Conservation (phyloP, 2,888 invertebrate species). For the Stegana nigrithorax region DNA sequence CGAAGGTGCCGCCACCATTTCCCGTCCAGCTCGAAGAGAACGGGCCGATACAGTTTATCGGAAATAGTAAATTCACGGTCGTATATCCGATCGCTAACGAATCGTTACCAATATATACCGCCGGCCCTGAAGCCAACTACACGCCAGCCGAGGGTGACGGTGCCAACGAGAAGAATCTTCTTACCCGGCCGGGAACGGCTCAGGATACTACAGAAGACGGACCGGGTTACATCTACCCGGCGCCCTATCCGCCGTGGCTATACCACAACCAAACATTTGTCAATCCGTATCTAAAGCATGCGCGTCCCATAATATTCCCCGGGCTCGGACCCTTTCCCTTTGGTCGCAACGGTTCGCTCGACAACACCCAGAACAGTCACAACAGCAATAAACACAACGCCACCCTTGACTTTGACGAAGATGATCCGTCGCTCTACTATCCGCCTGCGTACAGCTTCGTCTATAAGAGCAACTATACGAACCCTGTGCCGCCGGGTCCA, state of each 20-base stretch:
- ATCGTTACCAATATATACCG: constrained; percentile 75
- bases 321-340: constrained; percentile 61
- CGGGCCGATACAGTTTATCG: constrained; percentile 88
- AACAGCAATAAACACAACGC: constrained; percentile 76
- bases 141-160: constrained; percentile 50
- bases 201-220: constrained; percentile 53
- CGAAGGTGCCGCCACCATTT: constrained; percentile 92
- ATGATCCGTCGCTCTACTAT: constrained; percentile 91
- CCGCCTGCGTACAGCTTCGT: constrained; percentile 92
- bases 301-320: constrained; percentile 49
- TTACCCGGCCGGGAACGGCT: constrained; percentile 73
- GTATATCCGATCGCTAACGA: constrained; percentile 74
- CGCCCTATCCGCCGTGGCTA: constrained; percentile 74
- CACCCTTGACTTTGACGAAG: constrained; percentile 85
- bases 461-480: constrained; percentile 82
- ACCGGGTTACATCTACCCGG: constrained; percentile 72
- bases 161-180: constrained; percentile 70
- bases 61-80: constrained; percentile 76
- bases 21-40: constrained; percentile 88
- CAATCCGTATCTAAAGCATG: constrained; percentile 45
- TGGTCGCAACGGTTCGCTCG: constrained; percentile 67
- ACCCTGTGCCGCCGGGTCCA: constrained; percentile 83
- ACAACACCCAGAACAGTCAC: constrained; percentile 64
- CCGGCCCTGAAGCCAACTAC: constrained; percentile 66
- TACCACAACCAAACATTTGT: constrained; percentile 59